Evolutionary conservation across 2,113 vertebrate species (phyloP).

Genomic region (Hucho hucho): DNA sequence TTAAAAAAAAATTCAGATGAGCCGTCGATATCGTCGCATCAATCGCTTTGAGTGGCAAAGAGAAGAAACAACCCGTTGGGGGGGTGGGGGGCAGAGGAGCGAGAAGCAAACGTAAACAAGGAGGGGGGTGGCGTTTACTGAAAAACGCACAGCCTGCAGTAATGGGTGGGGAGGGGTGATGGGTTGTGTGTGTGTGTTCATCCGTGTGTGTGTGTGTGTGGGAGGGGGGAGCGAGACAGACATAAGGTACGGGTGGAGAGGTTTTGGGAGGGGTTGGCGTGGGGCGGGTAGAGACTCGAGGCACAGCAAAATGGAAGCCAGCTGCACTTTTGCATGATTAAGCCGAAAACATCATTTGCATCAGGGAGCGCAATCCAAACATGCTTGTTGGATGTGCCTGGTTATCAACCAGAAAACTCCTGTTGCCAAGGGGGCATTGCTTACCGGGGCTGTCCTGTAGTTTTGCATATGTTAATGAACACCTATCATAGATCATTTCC

Average conservation of each 20-base stretch:
- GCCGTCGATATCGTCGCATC: too few relatives aligned
- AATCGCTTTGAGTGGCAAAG: slow-evolving; percentile 11
- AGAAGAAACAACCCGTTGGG: slow-evolving; percentile 25
- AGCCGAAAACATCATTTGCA: slow-evolving; percentile 70
- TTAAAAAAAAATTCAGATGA: too few relatives aligned
- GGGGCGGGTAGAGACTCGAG: slow-evolving; percentile 23
- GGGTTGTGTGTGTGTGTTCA: not conserved
- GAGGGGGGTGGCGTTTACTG: not conserved
- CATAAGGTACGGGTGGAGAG: not conserved
- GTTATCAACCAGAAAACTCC: slow-evolving; percentile 36
- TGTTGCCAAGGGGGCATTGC: slow-evolving; percentile 34
- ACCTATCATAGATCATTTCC: slow-evolving; percentile 48
- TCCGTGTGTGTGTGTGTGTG: slow-evolving; percentile 1
- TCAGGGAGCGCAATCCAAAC: slow-evolving; percentile 65
- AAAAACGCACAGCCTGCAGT: slow-evolving; percentile 21
- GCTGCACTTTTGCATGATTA: slow-evolving; percentile 72
- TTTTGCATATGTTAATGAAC: slow-evolving; percentile 44
- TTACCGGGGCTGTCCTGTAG: slow-evolving; percentile 38
- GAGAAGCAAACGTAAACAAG: too few relatives aligned
- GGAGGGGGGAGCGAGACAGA: not conserved
- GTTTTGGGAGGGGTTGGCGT: not conserved
- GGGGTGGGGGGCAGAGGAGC: too few relatives aligned
- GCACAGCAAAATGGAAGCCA: slow-evolving; percentile 57
- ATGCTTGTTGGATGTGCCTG: slow-evolving; percentile 38
- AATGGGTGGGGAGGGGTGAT: slow-evolving; percentile 13